Percentiles rank a stretch among this genome's conserved stretches.
Conservation (phyloP, 2,113 vertebrate genomes). For the Castor canadensis region DNA sequence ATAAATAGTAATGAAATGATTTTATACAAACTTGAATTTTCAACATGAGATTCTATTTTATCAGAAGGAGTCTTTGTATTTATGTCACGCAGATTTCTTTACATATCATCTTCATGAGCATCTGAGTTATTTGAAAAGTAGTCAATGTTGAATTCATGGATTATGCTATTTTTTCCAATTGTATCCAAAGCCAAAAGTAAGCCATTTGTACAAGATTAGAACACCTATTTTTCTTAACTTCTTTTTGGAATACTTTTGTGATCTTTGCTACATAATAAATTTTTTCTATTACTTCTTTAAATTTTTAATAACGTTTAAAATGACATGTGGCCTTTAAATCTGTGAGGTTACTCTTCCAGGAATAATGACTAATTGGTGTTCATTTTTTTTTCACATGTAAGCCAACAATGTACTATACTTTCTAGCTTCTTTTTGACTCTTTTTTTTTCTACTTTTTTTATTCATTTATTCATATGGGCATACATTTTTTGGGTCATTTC, state of each 20-base stretch:
- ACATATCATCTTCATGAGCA: neutral
- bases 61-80: neutral
- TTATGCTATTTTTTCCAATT: neutral
- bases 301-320: conserved; percentile 16
- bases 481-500: too few relatives aligned
- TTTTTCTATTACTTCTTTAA: neutral
- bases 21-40: conserved; percentile 47
- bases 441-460: too few relatives aligned
- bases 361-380: conserved; percentile 47
- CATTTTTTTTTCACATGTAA: too few relatives aligned
- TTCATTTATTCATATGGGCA: too few relatives aligned
- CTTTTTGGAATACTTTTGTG: neutral
- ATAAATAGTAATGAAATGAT: conserved; percentile 7
- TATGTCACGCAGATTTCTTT: neutral
- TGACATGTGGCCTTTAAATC: neutral
- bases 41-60: neutral
- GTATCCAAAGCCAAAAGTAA: neutral
- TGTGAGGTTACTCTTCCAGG: neutral
- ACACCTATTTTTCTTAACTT: neutral
- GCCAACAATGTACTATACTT: too few relatives aligned
- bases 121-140: neutral
- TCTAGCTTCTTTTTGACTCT: too few relatives aligned
- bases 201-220: neutral
- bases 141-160: neutral
- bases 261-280: neutral